Evolutionary conservation across 1,140 invertebrate genomes (phyloP), one percentile per base, ranked within the genome.

Genomic region (Bombus waltoni): DNA sequence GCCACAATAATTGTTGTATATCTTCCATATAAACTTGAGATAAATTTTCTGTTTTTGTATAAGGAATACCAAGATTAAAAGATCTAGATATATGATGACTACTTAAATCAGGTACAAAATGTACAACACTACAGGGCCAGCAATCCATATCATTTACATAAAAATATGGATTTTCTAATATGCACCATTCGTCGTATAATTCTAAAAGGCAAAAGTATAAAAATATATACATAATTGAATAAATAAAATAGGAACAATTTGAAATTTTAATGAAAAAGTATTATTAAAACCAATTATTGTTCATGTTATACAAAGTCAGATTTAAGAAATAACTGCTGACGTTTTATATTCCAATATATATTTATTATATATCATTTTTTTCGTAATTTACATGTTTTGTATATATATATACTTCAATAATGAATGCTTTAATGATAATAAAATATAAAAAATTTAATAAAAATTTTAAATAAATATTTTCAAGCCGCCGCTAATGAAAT

Each of bases 171-270:
- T 98, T 98, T 93, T 97, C 96, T 47, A 98, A 93, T 62, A 98
- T 93, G 93, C 97, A 98, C 93, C 96, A 96, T 95, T 98, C 97
- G 95, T 98, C 97, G 91, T 98, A 97, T 83, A 96, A 96, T 92
- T 97, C 97, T 97, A 90, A 96, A 96, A 86, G 42, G 76, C 76
- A 74, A 62, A 35, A 83, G 82, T 32, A 44, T 22, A 59, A 47
- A 70, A 71, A n/a, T 5, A 22, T 53, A 22, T 22, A 53, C 18
- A 8, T 53, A 53, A 53, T 53, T 22, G 5, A 22, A 25, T 44
- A 28, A 22, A 65, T 78, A 22, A 65, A 59, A 57, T 3, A 57
- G 42, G 28, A 70, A 70, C 3, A 3, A 32, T 73, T n/a, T 44
- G n/a, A 44, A 44, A 15, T 73, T 73, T 9, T 74, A 35, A 35